Evolutionary conservation across 2,888 invertebrate genomes (phyloP), one percentile per base, ranked within the genome.

Genomic region (Bursaphelenchus okinawaensis): DNA sequence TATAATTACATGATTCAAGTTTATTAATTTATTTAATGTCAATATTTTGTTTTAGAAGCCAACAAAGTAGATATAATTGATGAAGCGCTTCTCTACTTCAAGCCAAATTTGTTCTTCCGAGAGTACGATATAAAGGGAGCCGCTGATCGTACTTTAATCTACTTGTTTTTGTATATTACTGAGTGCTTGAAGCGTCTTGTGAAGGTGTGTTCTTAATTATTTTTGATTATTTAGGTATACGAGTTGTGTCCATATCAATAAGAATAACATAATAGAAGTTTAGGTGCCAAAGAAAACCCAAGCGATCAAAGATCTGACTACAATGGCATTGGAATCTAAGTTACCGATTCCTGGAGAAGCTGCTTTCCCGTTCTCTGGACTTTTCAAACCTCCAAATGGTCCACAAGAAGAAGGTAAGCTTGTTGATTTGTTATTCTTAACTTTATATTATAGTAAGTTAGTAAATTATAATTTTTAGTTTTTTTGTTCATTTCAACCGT

Each of bases 41-140:
- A 65, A 58, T 31, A 55, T 40, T 26, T 16, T 6, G n/a, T 64
- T 70, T 19, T 56, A 74, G 71, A 71, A 63, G 71, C 69, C 24
- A 86, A 85, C n/a, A 87, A 88, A 61, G 90, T 90, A 54, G 98
- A 98, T 84, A 91, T 98, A 71, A 90, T 98, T 75, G 98, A 99
- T 84, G 98, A 98, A 87, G 92, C 95, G 61, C 87, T 99, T 31
- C 91, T 90, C 82, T 98, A 89, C 84, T 99, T 99, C 85, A 96
- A 94, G 86, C 95, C 98, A 0, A 98, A 98, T 86, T 94, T 98
- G 0, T 98, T 98, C 85, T 99, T 98, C 84, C 89, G 95, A 75
- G 95, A 93, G 31, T 98, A 95, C 84, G 96, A 98, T 87, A 93
- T 98, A 68, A 95, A 95, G 92, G 93, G 91, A 75, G 93, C 95